Evolutionary conservation across 2,888 invertebrate species (phyloP).

Genomic region (Rosalia funebris): DNA sequence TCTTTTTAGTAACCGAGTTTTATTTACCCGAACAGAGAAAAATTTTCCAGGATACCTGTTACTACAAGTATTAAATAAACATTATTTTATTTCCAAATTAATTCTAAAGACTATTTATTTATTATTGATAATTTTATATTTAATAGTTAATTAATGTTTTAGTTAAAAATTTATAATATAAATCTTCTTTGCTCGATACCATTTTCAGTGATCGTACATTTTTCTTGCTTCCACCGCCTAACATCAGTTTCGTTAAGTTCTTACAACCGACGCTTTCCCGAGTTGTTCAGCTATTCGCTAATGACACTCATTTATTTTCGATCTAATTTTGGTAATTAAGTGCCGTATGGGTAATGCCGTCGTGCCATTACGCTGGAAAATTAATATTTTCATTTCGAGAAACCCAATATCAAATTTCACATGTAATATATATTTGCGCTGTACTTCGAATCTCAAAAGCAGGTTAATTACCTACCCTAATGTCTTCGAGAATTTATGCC

Average conservation of each 20-base stretch:
- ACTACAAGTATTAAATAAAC: no score
- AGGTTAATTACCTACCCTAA: slow-evolving; percentile 40
- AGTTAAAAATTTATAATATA: no score
- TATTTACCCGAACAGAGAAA: no score
- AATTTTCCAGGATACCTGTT: no score
- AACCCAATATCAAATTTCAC: slow-evolving; percentile 41
- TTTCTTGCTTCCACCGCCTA: no score
- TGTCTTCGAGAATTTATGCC: slow-evolving; percentile 43
- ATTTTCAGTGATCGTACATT: no score
- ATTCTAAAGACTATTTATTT: no score
- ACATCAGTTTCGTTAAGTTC: slow-evolving; percentile 28
- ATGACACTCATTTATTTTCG: slow-evolving; percentile 53
- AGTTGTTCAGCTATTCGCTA: slow-evolving; percentile 36
- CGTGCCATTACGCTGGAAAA: slow-evolving; percentile 47
- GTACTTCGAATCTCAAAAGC: slow-evolving; percentile 19
- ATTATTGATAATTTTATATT: no score
- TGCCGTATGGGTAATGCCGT: slow-evolving; percentile 44
- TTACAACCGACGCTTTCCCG: slow-evolving; percentile 39
- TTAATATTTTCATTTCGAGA: slow-evolving; percentile 48
- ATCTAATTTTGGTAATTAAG: slow-evolving; percentile 56
- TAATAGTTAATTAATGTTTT: no score
- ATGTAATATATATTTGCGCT: slow-evolving; percentile 38
- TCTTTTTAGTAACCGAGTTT: no score
- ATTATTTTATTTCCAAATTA: no score
- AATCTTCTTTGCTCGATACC: no score